A percentile compares a stretch with the other conserved stretches of the same genome.
Conservation (phyloP, 2,888 invertebrate species). For the Lottia gigantea region DNA sequence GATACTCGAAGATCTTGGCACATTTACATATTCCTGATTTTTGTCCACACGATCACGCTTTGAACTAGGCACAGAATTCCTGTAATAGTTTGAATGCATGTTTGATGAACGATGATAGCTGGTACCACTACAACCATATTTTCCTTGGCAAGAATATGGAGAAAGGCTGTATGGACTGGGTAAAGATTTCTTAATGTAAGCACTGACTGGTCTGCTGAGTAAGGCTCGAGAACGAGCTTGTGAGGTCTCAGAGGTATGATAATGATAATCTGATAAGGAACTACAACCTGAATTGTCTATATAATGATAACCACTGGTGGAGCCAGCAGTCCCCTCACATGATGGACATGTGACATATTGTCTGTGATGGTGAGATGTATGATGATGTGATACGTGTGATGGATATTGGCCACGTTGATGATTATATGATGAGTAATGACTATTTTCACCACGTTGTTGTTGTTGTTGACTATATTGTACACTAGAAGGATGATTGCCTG, state of each 20-base stretch:
- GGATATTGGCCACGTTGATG: neutral
- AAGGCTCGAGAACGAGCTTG: constrained; percentile 10
- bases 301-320: constrained; percentile 21
- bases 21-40: constrained; percentile 21
- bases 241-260: constrained; percentile 10
- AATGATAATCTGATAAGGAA: constrained; percentile 21
- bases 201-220: constrained; percentile 14
- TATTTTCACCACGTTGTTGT: neutral
- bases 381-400: neutral
- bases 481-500: neutral
- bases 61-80: neutral
- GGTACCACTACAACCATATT: constrained; percentile 2
- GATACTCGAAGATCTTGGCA: constrained; percentile 34
- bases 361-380: constrained; percentile 7
- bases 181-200: constrained; percentile 10
- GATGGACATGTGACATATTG: constrained; percentile 40
- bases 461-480: neutral
- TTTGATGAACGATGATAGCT: constrained; percentile 12
- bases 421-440: neutral
- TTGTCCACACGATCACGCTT: neutral
- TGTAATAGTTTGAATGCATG: constrained; percentile 1
- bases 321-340: constrained; percentile 45
- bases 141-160: constrained; percentile 1
- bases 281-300: constrained; percentile 22
- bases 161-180: constrained; percentile 4